These are phyloP conservation scores for Grallaria varia DNA, from an alignment of 2,113 vertebrate genomes.

Conservation along the genomic window DNA sequence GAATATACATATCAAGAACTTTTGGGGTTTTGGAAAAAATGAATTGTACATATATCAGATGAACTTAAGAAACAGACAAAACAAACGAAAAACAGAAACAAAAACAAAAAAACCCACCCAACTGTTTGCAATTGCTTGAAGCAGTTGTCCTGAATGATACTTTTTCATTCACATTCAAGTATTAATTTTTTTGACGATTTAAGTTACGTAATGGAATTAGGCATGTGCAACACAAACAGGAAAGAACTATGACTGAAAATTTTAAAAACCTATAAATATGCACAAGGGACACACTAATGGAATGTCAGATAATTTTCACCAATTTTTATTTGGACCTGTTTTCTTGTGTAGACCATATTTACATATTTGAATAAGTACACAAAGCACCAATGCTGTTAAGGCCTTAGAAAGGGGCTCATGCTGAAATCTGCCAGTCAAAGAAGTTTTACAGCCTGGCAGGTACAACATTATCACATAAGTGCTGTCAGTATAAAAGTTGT, in stretches of 20 bases:
- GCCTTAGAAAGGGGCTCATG: slow-evolving; percentile 82
- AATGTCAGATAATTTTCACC: slow-evolving; percentile 91
- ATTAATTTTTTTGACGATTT: slow-evolving; percentile 89
- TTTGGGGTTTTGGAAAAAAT: slow-evolving; percentile 75
- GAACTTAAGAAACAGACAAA: slow-evolving; percentile 71
- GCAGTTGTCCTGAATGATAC: slow-evolving; percentile 83
- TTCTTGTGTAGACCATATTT: slow-evolving; percentile 98
- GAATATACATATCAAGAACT: slow-evolving; percentile 85
- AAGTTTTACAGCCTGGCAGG: slow-evolving; percentile 85
- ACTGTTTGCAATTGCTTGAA: slow-evolving; percentile 78
- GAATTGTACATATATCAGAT: slow-evolving; percentile 81
- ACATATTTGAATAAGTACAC: slow-evolving; percentile 95
- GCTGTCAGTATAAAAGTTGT: slow-evolving; percentile 90
- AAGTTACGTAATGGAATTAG: slow-evolving; percentile 84
- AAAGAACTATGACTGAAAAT: slow-evolving; percentile 80
- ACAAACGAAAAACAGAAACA: background rate
- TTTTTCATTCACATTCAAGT: slow-evolving; percentile 83
- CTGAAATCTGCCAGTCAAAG: slow-evolving; percentile 87
- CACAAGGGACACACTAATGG: slow-evolving; percentile 95
- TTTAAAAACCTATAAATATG: slow-evolving; percentile 86
- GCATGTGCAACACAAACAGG: slow-evolving; percentile 86
- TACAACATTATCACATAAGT: slow-evolving; percentile 93
- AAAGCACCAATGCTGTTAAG: slow-evolving; percentile 95
- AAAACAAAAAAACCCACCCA: background rate
- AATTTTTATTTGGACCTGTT: slow-evolving; percentile 90